phyloP scores from a whole-genome alignment of 2,113 vertebrate genomes.

The Gavialis gangeticus region DNA sequence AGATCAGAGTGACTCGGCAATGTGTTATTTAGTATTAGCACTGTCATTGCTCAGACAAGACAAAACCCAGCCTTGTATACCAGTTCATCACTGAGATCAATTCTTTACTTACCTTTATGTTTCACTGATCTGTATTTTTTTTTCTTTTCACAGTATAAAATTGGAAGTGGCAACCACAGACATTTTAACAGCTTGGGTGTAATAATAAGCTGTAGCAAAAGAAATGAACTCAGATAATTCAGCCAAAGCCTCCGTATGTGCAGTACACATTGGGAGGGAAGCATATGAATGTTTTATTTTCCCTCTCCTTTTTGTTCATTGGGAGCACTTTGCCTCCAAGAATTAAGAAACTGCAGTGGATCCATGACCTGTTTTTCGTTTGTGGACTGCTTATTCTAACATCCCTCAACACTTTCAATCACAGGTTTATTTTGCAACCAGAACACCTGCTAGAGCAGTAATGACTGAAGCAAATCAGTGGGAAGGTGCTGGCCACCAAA shows the following conservation, averaged over 20 bases:
- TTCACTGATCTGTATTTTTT: conserved; percentile 70
- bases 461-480: neutral
- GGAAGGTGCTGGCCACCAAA: neutral
- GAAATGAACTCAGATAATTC: conserved; percentile 60
- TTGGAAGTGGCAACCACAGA: conserved; percentile 68
- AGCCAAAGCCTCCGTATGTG: conserved; percentile 47
- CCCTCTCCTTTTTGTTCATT: conserved; percentile 7
- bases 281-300: conserved; percentile 20
- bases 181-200: conserved; percentile 67
- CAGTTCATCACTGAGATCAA: conserved; percentile 61
- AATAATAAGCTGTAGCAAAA: conserved; percentile 63
- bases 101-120: conserved; percentile 61
- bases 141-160: conserved; percentile 77
- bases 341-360: conserved; percentile 58
- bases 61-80: conserved; percentile 59
- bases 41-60: conserved; percentile 68
- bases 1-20: conserved; percentile 76
- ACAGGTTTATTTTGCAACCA: neutral
- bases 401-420: neutral
- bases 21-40: conserved; percentile 68
- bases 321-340: conserved; percentile 43
- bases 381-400: neutral
- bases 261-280: conserved; percentile 52
- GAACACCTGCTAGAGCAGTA: neutral
- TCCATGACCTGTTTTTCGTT: conserved; percentile 22